Conservation (phyloP, 2,888 invertebrate genomes). For the Drepana falcataria region DNA sequence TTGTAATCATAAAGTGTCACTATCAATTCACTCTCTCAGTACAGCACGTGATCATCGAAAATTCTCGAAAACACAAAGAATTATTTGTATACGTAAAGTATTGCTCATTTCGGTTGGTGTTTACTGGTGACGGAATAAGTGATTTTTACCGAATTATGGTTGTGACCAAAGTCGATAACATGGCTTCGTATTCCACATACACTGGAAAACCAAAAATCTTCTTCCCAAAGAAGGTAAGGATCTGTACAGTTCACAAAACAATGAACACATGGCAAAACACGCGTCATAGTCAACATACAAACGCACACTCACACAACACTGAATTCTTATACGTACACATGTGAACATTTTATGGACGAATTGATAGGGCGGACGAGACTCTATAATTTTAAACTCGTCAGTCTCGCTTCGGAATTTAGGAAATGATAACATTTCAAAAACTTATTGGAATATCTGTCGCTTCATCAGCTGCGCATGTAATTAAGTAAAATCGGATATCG, state of each 20-base stretch:
- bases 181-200: constrained; percentile 73
- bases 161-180: constrained; percentile 72
- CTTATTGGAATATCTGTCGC: no score
- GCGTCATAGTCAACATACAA: constrained; percentile 1
- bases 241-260: constrained; percentile 2
- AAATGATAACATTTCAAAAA: no score
- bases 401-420: no score
- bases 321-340: background rate
- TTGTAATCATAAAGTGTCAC: constrained; percentile 47
- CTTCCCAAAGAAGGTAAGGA: constrained; percentile 73
- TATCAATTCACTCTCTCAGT: constrained; percentile 41
- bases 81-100: constrained; percentile 37
- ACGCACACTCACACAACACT: background rate
- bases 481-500: no score
- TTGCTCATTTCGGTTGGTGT: constrained; percentile 50
- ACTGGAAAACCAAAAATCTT: constrained; percentile 76
- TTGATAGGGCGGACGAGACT: background rate
- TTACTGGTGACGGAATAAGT: constrained; percentile 51
- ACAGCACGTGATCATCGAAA: constrained; percentile 63
- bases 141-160: constrained; percentile 70
- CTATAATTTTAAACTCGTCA: no score
- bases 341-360: background rate
- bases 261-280: constrained; percentile 1
- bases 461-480: no score
- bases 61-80: constrained; percentile 58